Evolutionary conservation across 35 echinoderm and acorn worm species (phyloP).

Genomic region (Lytechinus pictus): DNA sequence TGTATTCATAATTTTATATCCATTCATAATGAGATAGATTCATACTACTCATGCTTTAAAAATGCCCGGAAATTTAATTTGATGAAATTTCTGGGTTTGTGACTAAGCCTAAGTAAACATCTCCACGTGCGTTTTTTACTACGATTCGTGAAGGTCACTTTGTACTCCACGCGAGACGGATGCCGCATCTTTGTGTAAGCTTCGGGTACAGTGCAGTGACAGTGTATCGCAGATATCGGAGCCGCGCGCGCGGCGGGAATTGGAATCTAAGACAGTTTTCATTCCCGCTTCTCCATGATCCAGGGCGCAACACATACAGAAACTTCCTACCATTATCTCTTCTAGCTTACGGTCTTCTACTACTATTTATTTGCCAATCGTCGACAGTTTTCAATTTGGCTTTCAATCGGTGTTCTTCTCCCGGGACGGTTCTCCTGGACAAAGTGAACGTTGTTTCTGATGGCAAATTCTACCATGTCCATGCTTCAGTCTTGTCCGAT

Average conservation of each 20-base stretch:
- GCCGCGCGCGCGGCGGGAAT: too few species aligned
- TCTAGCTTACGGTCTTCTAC: too few species aligned
- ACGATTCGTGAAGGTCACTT: slow-evolving; percentile 20
- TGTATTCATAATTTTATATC: background rate
- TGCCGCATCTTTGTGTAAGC: background rate
- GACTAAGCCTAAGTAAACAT: slow-evolving; percentile 26
- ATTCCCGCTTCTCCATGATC: too few species aligned
- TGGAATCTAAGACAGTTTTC: too few species aligned
- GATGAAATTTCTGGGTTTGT: background rate
- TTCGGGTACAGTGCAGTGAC: too few species aligned
- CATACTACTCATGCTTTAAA: background rate
- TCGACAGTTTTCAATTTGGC: background rate
- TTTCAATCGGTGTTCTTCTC: background rate
- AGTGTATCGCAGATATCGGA: background rate
- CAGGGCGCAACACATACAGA: too few species aligned
- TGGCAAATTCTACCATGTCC: background rate
- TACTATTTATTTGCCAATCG: background rate
- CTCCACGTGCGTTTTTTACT: background rate
- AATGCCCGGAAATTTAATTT: background rate
- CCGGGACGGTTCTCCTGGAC: too few species aligned
- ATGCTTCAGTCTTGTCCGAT: background rate
- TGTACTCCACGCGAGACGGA: background rate
- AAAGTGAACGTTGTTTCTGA: background rate
- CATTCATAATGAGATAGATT: background rate
- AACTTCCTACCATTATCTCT: too few species aligned